phyloP scores from a whole-genome alignment of 2,797 vertebrate genomes.

The Notoglanidium macrostoma region DNA sequence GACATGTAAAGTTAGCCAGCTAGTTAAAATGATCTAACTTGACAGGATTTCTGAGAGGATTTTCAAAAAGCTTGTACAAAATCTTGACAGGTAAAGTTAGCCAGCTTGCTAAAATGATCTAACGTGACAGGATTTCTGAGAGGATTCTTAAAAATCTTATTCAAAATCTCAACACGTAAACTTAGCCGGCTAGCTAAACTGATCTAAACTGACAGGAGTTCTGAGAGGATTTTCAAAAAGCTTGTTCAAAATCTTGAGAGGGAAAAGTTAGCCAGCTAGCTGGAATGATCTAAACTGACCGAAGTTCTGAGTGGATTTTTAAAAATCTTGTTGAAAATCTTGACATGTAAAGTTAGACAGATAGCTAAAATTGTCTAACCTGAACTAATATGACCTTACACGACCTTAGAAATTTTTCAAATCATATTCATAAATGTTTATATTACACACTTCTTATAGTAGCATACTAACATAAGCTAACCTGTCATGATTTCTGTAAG shows the following conservation, averaged over 20 bases:
- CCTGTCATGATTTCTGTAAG: neutral
- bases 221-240: neutral
- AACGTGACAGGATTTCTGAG: no score
- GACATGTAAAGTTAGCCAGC: neutral
- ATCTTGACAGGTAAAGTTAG: neutral
- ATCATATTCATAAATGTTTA: neutral
- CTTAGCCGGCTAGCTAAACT: no score
- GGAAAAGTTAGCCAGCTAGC: neutral
- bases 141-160: no score
- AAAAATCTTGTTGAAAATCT: neutral
- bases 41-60: neutral
- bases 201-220: neutral
- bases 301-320: neutral
- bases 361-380: no score
- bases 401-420: neutral
- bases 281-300: neutral
- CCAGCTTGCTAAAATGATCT: no score
- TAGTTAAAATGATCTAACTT: neutral
- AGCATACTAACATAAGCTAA: neutral
- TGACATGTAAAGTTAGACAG: neutral
- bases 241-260: neutral
- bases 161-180: no score
- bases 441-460: neutral
- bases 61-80: neutral
- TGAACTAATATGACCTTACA: neutral